Conservation (phyloP, 1,140 invertebrate genomes). For the Wiebesia pumilae region DNA sequence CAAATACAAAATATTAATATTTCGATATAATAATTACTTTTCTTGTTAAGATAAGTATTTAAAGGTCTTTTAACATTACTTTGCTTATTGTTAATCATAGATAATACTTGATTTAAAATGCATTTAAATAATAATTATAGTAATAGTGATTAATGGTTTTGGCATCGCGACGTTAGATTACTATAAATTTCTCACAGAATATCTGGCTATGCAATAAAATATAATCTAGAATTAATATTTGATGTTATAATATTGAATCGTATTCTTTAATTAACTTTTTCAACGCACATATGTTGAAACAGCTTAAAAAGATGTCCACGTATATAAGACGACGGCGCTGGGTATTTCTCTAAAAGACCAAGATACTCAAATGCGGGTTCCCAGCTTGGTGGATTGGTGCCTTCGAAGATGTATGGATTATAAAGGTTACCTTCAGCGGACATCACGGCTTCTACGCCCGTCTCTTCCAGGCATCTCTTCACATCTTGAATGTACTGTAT, state of each 20-base stretch:
- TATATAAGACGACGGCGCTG: conserved; percentile 92
- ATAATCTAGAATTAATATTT: neutral
- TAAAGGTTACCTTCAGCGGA: conserved; percentile 95
- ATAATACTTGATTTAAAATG: neutral
- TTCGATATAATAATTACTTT: too few species aligned
- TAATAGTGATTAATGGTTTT: neutral
- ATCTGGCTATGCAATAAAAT: neutral
- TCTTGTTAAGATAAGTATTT: too few species aligned
- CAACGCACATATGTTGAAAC: conserved; percentile 93
- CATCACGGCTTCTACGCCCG: conserved; percentile 93
- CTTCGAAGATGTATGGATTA: conserved; percentile 94
- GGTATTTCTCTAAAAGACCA: conserved; percentile 86
- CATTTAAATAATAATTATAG: neutral
- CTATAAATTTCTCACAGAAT: neutral
- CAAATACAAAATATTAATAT: too few species aligned
- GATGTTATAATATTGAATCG: conserved; percentile 15
- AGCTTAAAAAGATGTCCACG: conserved; percentile 98
- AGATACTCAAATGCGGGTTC: conserved; percentile 94
- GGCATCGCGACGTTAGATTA: neutral
- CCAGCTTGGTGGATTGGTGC: conserved; percentile 86
- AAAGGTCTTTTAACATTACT: too few species aligned
- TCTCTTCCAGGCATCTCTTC: conserved; percentile 87
- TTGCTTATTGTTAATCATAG: too few species aligned
- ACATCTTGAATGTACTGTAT: conserved; percentile 95
- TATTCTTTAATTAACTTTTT: conserved; percentile 28